A percentile compares a stretch with the other conserved stretches of the same genome.
phyloP scores from a whole-genome alignment of 2,113 vertebrate species.

The Salvator merianae region DNA sequence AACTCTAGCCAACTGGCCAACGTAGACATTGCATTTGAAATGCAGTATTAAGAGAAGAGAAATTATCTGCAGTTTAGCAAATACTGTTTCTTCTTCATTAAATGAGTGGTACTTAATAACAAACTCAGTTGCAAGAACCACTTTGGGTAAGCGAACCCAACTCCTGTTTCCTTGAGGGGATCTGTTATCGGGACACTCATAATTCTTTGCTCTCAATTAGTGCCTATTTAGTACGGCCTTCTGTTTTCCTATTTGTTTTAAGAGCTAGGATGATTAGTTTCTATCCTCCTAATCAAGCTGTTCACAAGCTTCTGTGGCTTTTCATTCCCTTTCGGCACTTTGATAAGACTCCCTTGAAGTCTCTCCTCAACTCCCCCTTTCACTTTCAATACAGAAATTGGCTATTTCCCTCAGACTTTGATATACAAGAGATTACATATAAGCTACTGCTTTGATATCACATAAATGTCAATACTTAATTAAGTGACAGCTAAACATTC shows the following conservation, averaged over 20 bases:
- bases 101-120: conserved; percentile 2
- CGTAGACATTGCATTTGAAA: neutral
- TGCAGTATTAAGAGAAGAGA: neutral
- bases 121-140: neutral
- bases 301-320: conserved; percentile 18
- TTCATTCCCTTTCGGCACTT: conserved; percentile 3
- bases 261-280: conserved; percentile 18
- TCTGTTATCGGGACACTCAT: neutral
- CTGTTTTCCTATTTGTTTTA: conserved; percentile 28
- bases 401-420: neutral
- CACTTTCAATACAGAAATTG: neutral
- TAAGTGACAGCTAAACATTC: neutral
- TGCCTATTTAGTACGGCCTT: conserved; percentile 14
- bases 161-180: conserved; percentile 2
- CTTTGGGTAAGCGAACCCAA: conserved; percentile 12
- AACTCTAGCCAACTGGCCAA: neutral
- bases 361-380: neutral
- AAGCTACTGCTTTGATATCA: neutral
- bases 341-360: neutral
- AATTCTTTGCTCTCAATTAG: conserved; percentile 37
- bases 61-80: neutral
- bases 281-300: conserved; percentile 29
- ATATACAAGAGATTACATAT: neutral
- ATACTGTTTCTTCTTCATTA: neutral
- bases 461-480: neutral